Conservation (phyloP, 2,888 invertebrate genomes). For the Dorcus parallelipipedus region DNA sequence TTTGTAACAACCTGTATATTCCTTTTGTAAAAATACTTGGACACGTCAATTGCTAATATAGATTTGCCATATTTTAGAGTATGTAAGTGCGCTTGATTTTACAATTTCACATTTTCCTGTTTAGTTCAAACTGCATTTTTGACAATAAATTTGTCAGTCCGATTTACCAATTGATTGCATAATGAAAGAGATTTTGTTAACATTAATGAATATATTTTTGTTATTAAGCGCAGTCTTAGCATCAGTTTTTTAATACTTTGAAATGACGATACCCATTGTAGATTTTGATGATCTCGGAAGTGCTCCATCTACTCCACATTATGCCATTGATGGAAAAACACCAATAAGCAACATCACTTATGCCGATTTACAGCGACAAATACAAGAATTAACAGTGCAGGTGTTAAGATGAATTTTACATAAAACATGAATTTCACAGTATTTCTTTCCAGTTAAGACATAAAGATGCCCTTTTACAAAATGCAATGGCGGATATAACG, state of each 20-base stretch:
- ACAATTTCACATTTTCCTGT: too few relatives aligned
- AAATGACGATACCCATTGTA: slow-evolving; percentile 28
- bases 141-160: too few relatives aligned
- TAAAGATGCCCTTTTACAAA: slow-evolving; percentile 56
- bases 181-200: too few relatives aligned
- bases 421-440: neutral
- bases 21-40: too few relatives aligned
- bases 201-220: too few relatives aligned
- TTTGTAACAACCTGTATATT: too few relatives aligned
- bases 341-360: slow-evolving; percentile 46
- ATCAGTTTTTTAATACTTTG: neutral
- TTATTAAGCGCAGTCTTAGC: too few relatives aligned
- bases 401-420: slow-evolving; percentile 22
- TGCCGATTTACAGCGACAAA: slow-evolving; percentile 45
- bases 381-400: slow-evolving; percentile 44
- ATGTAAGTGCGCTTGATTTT: too few relatives aligned
- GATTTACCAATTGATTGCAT: too few relatives aligned
- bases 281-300: slow-evolving; percentile 54
- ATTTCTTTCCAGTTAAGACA: slow-evolving; percentile 59
- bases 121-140: too few relatives aligned
- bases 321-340: slow-evolving; percentile 48
- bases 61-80: too few relatives aligned
- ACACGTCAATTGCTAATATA: too few relatives aligned
- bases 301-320: slow-evolving; percentile 49
- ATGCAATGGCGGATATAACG: slow-evolving; percentile 59